Evolutionary conservation across 2,113 vertebrate genomes (phyloP), one percentile per base, ranked within the genome.

Genomic region (Burhinus bistriatus): DNA sequence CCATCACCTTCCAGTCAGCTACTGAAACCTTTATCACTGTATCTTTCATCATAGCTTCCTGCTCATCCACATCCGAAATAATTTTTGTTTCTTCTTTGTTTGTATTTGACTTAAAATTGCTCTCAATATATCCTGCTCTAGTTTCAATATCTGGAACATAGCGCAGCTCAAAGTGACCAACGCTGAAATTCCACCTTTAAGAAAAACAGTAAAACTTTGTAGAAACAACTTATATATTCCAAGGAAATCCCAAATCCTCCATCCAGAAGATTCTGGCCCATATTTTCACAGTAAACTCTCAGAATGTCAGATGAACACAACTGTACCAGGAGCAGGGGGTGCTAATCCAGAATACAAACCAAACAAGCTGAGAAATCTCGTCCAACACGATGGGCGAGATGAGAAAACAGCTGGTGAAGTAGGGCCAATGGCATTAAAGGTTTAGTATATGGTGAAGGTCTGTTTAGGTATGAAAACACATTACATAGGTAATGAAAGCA

Each of bases 161-260:
- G 93, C 99, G 99, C 94, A 99, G 98, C 98, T 99, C 99, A 83
- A 99, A 99, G 98, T 99, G 99, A 70, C 99, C 99, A 64, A 99
- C 99, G 12, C 99, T 99, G 98, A 99, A 99, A 98, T 99, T 99
- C 99, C 99, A 99, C 98, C 99, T 99, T 95, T 93, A 97, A 98
- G 85, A 96, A 59, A 98, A 69, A 96, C 83, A 97, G 20, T 64
- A 51, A 78, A 45, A 64, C 21, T 85, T 97, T 89, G 25, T 88
- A 96, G 87, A 96, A 97, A 77, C 59, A 90, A 93, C 11, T 64
- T 62, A 23, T 0, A 18, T 21, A 54, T 69, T 81, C 68, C 58
- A 91, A 54, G 71, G 16, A 75, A 65, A 44, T 11, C 42, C 34
- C 27, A 81, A 59, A 51, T 44, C 20, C 42, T 61, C 54, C 15